Percentiles rank a stretch among this genome's conserved stretches.
phyloP scores from a whole-genome alignment of 2,113 vertebrate genomes.

The Isichthys henryi region DNA sequence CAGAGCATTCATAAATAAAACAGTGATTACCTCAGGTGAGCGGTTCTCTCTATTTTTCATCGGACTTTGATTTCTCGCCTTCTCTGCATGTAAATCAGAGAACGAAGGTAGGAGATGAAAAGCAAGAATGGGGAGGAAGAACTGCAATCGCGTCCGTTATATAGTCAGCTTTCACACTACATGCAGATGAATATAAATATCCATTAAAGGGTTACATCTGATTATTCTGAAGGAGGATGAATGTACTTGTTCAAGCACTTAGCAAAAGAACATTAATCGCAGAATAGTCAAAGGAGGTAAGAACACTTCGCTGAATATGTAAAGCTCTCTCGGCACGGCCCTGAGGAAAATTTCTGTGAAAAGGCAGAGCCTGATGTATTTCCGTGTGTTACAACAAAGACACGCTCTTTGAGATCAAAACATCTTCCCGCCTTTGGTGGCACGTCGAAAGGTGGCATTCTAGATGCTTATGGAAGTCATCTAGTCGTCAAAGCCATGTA shows the following conservation, averaged over 20 bases:
- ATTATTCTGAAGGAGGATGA: background rate
- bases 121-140: background rate
- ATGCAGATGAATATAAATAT: background rate
- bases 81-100: conserved; percentile 44
- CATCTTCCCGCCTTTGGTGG: background rate
- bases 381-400: background rate
- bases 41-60: conserved; percentile 21
- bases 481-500: background rate
- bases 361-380: background rate
- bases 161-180: background rate
- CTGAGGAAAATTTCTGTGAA: background rate
- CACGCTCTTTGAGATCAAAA: background rate
- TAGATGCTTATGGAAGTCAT: background rate
- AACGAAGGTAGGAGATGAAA: conserved; percentile 13
- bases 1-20: conserved; percentile 65
- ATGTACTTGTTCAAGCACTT: background rate
- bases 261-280: background rate
- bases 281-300: background rate
- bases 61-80: conserved; percentile 10
- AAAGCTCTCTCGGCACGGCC: background rate
- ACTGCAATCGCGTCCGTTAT: background rate
- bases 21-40: conserved; percentile 57
- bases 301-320: background rate
- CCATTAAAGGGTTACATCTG: background rate
- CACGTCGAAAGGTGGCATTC: background rate